Base-by-base conservation (phyloP, 2,888 invertebrate species). In the Catocala sponsa region DNA sequence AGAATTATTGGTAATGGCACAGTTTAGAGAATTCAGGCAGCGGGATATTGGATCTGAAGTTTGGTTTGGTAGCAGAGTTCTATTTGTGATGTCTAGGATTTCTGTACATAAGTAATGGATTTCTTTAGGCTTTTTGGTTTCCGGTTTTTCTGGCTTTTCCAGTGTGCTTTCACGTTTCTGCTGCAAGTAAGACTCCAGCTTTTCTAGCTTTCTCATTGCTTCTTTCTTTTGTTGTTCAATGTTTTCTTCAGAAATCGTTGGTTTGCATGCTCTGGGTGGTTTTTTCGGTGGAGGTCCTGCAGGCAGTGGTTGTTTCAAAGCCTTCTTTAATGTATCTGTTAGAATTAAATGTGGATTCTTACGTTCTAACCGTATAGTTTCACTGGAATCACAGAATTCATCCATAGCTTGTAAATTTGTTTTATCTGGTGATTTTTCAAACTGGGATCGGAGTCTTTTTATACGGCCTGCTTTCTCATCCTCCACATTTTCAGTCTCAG, bases 201-300 rank as follows among this genome's bases (percentile, higher is more conserved):
- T 96, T 72, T 95, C 95, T 0, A 96, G 84, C 95, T 96, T 96
- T 67, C 96, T 94, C 82, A 96, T 95, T 0, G 96, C 94, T 74
- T 96, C 96, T 65, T 89, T 91, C 44, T 87, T 89, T 15, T 86
- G 84, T 72, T 86, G 87, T 50, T 88, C 87, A 9, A 76, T 74
- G 12, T 66, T 79, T 78, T 86, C 87, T 5, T 87, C 87, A 2
- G 76, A 77, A 7, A 81, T 83, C 0, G 89, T 76, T 0, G 84
- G 72, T 25, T 91, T 90, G 76, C 97, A 96, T 0, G 95, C 95
- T 68, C 97, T 87, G 0, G 97, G 97, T 1, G 97, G 97, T 82
- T 97, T 97, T 77, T 96, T 96, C 0, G 97, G 97, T 0, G 97
- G 97, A 5, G 97, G 97, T 0, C 97, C 97, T 4, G 87, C 67